Evolutionary conservation across 2,113 vertebrate genomes (phyloP), one percentile per base, ranked within the genome.

Genomic region (Glaucomys volans): DNA sequence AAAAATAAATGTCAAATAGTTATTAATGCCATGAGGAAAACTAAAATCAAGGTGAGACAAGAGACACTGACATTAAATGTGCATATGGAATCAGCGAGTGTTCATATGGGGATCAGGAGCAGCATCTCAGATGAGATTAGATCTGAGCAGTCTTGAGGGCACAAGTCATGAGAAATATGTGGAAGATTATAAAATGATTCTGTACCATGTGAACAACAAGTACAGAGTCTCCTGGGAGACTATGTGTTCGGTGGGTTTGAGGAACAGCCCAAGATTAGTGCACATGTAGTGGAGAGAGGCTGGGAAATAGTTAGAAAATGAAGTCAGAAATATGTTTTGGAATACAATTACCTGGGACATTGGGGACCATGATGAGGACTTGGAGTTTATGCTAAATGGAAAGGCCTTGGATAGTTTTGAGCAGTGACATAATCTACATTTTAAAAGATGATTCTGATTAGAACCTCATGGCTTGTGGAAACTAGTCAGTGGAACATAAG

Each of bases 401-500:
- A 87, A 91, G 77, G 42, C 8, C 28, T 80, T 92, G 32, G 42
- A 44, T 95, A 64, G 62, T 94, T 95, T 87, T 90, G 62, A 92
- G 52, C 54, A 37, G 42, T 77, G 24, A 54, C 32, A 42, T 76
- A n/a, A 74, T 67, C 95, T 81, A 18, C 59, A 92, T 67, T 86
- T 72, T 74, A 59, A 77, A 77, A 81, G 42, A 67, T 67, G 35
- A 66, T 77, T 24, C 20, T 77, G 20, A 40, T 81, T 13, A 86
- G 20, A 92, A 77, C 13, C 14, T 59, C n/a, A 77, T 91, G 44
- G 9, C 82, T 77, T 95, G 26, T 93, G 67, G 80, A 85, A 95
- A 82, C 10, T 22, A 67, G 42, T 44, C 11, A 59, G 18, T 66
- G 47, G 57, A 66, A 50, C 71, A 13, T 74, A 74, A 90, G 14